These are phyloP conservation scores for Neelides sp. DNA, from an alignment of 1,140 invertebrate genomes.

Conservation along the genomic window DNA sequence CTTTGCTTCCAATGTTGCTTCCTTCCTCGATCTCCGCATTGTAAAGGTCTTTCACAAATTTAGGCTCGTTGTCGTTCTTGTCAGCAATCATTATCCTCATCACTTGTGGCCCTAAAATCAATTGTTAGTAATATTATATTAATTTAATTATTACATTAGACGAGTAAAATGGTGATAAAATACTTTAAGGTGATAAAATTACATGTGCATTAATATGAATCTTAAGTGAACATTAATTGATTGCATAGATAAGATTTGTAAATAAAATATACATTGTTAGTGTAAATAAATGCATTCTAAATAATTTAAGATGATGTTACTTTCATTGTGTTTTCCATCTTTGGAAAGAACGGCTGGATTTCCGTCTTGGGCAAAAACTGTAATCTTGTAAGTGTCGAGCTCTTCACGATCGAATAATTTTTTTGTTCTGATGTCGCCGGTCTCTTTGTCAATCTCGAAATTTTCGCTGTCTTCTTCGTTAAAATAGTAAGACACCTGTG, in stretches of 20 bases:
- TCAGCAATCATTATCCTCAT: constrained; percentile 79
- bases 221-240: too few relatives aligned
- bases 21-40: too few relatives aligned
- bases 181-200: too few relatives aligned
- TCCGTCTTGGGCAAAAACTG: constrained; percentile 70
- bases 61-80: constrained; percentile 67
- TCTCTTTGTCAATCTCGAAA: constrained; percentile 62
- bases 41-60: constrained; percentile 9
- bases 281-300: too few relatives aligned
- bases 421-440: constrained; percentile 70
- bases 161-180: too few relatives aligned
- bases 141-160: too few relatives aligned
- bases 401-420: constrained; percentile 66
- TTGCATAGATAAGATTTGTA: too few relatives aligned
- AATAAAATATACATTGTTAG: too few relatives aligned
- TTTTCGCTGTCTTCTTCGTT: constrained; percentile 49
- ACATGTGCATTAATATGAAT: too few relatives aligned
- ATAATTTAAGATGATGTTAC: too few relatives aligned
- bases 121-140: too few relatives aligned
- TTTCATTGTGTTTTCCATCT: constrained; percentile 38
- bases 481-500: constrained; percentile 56
- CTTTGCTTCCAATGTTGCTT: too few relatives aligned
- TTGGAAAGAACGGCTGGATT: constrained; percentile 60
- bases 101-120: constrained; percentile 51
- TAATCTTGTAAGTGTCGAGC: constrained; percentile 64